Conservation (phyloP, 2,797 vertebrate genomes). For the Pangasius mekongensis region DNA sequence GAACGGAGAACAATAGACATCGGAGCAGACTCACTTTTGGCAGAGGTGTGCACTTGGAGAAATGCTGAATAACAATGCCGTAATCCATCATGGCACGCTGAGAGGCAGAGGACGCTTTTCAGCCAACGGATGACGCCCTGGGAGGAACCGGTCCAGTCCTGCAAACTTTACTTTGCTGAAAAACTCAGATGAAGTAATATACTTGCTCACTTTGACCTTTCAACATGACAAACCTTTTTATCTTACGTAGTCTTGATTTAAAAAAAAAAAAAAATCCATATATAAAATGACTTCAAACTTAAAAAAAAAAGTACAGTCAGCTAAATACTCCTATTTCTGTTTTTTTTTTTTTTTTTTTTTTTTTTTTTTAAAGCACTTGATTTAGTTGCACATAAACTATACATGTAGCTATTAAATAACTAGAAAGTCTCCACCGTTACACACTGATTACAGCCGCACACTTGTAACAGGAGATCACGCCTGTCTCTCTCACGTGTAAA, state of each 20-base stretch:
- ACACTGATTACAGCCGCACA: not conserved
- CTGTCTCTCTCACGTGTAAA: not conserved
- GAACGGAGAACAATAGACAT: conserved; percentile 81
- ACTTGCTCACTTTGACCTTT: not conserved
- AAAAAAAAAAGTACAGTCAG: not conserved
- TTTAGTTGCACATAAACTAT: not conserved
- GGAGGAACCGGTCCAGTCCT: conserved; percentile 60
- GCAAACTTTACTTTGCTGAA: conserved; percentile 40
- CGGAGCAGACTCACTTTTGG: conserved; percentile 77
- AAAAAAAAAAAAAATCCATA: not conserved
- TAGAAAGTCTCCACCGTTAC: not conserved
- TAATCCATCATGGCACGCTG: conserved; percentile 81
- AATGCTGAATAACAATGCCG: conserved; percentile 80
- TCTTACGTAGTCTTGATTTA: not conserved
- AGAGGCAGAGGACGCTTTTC: conserved; percentile 70
- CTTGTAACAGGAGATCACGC: not conserved
- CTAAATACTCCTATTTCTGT: not conserved
- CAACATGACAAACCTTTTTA: not conserved
- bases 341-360: too few relatives aligned
- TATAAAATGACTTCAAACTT: not conserved
- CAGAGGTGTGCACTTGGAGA: conserved; percentile 69
- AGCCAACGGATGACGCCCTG: conserved; percentile 69
- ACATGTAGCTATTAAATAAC: not conserved
- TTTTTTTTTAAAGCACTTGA: not conserved
- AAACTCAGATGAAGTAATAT: conserved; percentile 16